These are phyloP conservation scores for Cottus gobio DNA, from an alignment of 2,113 vertebrate species.

Conservation along the genomic window DNA sequence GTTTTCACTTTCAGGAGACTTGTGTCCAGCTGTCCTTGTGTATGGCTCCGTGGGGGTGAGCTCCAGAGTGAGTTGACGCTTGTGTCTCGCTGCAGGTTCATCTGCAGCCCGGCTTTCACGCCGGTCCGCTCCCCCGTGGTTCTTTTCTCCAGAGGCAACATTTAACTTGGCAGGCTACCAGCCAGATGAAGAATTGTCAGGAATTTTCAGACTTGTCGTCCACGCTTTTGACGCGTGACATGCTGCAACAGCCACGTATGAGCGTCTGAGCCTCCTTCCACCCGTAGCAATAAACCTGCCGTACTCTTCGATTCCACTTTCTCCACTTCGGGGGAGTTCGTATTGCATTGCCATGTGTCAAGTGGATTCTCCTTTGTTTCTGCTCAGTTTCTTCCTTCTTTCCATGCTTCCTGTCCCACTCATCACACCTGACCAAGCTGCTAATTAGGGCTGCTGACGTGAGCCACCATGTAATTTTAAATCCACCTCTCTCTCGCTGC, in stretches of 20 bases:
- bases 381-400: conserved; percentile 46
- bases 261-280: neutral
- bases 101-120: conserved; percentile 27
- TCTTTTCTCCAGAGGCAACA: conserved; percentile 49
- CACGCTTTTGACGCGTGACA: conserved; percentile 51
- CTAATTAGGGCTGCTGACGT: conserved; percentile 76
- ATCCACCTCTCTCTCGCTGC: conserved; percentile 64
- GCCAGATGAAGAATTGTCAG: conserved; percentile 16
- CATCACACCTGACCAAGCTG: conserved; percentile 80
- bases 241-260: neutral
- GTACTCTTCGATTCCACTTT: conserved; percentile 40
- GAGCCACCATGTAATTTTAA: conserved; percentile 79
- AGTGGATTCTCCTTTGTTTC: conserved; percentile 14
- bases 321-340: conserved; percentile 29
- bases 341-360: conserved; percentile 5
- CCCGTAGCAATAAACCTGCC: neutral
- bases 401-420: conserved; percentile 71
- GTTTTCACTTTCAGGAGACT: conserved; percentile 21
- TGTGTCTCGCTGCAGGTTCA: conserved; percentile 15
- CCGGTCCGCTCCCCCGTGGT: neutral
- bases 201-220: conserved; percentile 33
- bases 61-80: conserved; percentile 20
- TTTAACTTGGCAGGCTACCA: conserved; percentile 62
- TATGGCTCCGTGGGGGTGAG: neutral
- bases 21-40: conserved; percentile 19